Percentiles rank a stretch among this genome's conserved stretches.
These are phyloP conservation scores for Corythoichthys intestinalis DNA, from an alignment of 2,113 vertebrate species.

Conservation along the genomic window DNA sequence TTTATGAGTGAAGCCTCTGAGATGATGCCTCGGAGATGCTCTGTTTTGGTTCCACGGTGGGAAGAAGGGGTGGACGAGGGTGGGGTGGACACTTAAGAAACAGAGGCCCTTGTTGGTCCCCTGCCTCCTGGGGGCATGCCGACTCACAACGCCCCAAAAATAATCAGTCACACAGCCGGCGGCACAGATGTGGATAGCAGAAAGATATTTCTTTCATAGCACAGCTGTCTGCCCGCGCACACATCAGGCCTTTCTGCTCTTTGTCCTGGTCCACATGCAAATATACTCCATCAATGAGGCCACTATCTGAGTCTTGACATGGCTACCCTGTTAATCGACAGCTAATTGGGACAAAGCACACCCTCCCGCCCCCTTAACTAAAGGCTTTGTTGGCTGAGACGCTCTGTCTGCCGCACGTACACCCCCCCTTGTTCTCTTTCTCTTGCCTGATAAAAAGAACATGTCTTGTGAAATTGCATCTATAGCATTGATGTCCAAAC, in stretches of 20 bases:
- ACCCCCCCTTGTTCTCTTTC: conserved; percentile 9
- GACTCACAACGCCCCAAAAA: conserved; percentile 64
- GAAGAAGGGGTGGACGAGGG: conserved; percentile 34
- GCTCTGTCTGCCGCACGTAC: conserved; percentile 32
- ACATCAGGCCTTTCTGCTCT: conserved; percentile 56
- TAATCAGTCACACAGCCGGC: conserved; percentile 64
- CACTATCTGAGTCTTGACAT: conserved; percentile 55
- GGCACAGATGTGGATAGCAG: conserved; percentile 69
- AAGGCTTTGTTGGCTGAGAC: conserved; percentile 35
- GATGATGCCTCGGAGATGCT: conserved; percentile 61
- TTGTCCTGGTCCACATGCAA: conserved; percentile 56
- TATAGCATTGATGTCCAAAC: neutral
- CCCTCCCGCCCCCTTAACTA: neutral
- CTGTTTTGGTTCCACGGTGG: conserved; percentile 28
- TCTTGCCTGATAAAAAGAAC: conserved; percentile 40
- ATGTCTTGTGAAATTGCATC: conserved; percentile 11
- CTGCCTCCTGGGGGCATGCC: conserved; percentile 63
- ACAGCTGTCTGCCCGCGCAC: conserved; percentile 68
- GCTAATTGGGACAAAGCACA: conserved; percentile 56
- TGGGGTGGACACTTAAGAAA: conserved; percentile 18
- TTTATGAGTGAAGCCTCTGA: conserved; percentile 67
- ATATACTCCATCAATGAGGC: conserved; percentile 56
- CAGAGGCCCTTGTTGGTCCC: conserved; percentile 62
- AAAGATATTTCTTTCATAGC: conserved; percentile 74
- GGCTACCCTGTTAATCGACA: conserved; percentile 52